Conservation (phyloP, 2,888 invertebrate genomes). For the Mantis religiosa region DNA sequence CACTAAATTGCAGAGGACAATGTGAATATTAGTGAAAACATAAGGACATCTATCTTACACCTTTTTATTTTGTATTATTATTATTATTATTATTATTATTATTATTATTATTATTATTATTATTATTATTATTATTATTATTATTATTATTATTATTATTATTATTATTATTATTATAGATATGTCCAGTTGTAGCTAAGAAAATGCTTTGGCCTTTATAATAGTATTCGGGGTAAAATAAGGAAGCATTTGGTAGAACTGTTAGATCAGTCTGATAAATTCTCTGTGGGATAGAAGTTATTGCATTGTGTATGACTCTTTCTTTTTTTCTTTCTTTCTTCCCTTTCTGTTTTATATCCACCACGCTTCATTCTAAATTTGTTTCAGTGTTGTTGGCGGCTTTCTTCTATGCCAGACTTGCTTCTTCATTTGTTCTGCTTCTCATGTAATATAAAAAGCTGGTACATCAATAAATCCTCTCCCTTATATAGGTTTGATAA, state of each 20-base stretch:
- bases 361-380: slow-evolving; percentile 20
- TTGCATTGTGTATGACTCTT: slow-evolving; percentile 23
- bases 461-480: slow-evolving; percentile 10
- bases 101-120: too few relatives aligned
- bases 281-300: slow-evolving; percentile 25
- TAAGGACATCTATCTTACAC: neutral
- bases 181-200: slow-evolving; percentile 29
- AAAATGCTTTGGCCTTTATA: slow-evolving; percentile 29
- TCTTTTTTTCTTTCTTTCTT: neutral
- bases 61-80: neutral
- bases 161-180: slow-evolving; percentile 24
- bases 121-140: neutral
- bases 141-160: too few relatives aligned
- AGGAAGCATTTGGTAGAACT: slow-evolving; percentile 29
- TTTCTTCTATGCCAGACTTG: slow-evolving; percentile 22
- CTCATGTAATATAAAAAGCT: slow-evolving; percentile 18
- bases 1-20: slow-evolving; percentile 22
- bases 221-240: slow-evolving; percentile 28
- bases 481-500: slow-evolving; percentile 18
- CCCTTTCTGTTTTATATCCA: neutral
- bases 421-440: slow-evolving; percentile 28
- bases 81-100: too few relatives aligned
- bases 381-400: slow-evolving; percentile 28
- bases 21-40: slow-evolving; percentile 20
- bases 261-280: slow-evolving; percentile 20